Base-by-base conservation (phyloP, 1,140 invertebrate species). In the Drosophila mojavensis region DNA sequence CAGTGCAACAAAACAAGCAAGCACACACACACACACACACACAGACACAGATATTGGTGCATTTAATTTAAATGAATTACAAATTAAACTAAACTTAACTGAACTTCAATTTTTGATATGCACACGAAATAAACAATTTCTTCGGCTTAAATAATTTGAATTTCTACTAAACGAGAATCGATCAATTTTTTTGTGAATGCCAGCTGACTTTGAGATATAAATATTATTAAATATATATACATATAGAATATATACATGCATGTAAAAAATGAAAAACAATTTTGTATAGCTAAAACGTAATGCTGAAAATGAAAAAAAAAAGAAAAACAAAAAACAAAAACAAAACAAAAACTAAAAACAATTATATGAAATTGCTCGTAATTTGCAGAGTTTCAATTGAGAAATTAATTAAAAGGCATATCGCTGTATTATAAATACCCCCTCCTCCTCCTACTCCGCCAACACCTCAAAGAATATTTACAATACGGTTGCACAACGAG, bases 381-480 rank as follows among this genome's bases (percentile, higher is more conserved):
- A 61, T 70, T 70, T 70, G 73, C 76, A 78, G 83, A 88, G 76
- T 86, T 88, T 88, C 73, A 15, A 83, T 73, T 81, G 36, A 71
- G 73, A 83, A 83, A 74, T 85, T 79, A 82, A 85, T 75, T 89
- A 55, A 86, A 88, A 83, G 68, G 84, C 83, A 88, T 88, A 88
- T 88, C 83, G 83, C 84, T 88, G 83, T 88, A 88, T 88, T 88
- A 88, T 88, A 83, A 88, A 88, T 88, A 88, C 83, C 80, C 70
- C 68, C 33, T 3, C 5, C 33, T 30, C n/a, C 43, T 5, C 43
- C 43, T 15, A 13, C 41, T 6, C 13, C 11, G 0, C 4, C 43
- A 6, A n/a, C 13, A 6, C 43, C 43, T 3, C 43, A 17, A 15
- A 17, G 2, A 36, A 36, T 28, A 60, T 33, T 33, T 7, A n/a